Percentiles rank a stretch among this genome's conserved stretches.
phyloP scores from a whole-genome alignment of 1,140 invertebrate genomes.

The Drosophila watanabei region DNA sequence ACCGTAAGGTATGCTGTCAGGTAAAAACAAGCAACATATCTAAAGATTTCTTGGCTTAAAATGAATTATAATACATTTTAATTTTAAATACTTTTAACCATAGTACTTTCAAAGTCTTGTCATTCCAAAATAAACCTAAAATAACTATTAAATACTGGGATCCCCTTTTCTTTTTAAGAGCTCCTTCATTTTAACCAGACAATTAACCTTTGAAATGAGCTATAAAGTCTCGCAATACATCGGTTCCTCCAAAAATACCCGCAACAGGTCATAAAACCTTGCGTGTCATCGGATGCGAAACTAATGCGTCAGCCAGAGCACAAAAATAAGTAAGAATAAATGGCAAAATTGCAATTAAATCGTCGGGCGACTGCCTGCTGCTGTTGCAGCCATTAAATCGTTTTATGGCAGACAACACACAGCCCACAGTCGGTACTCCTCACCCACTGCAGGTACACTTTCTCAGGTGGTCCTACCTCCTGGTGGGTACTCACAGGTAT shows the following conservation, averaged over 20 bases:
- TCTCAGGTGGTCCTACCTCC: conserved; percentile 4
- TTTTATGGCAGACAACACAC: conserved; percentile 23
- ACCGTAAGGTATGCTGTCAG: neutral
- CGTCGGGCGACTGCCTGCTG: conserved; percentile 4
- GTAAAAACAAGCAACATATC: neutral
- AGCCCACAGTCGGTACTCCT: neutral
- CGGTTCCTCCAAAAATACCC: conserved; percentile 7
- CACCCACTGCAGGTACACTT: conserved; percentile 7
- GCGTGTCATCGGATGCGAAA: conserved; percentile 18
- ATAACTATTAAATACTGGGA: neutral
- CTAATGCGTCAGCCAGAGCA: conserved; percentile 31
- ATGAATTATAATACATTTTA: neutral
- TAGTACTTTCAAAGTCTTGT: too few relatives aligned
- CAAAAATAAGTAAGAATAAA: conserved; percentile 14
- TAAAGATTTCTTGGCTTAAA: neutral
- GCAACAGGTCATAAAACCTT: conserved; percentile 26
- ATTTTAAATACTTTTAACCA: neutral
- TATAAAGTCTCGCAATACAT: neutral
- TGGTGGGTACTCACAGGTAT: conserved; percentile 1
- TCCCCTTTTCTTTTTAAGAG: neutral
- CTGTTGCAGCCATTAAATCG: conserved; percentile 42
- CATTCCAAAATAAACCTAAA: neutral
- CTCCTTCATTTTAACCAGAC: neutral
- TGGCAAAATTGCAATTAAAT: conserved; percentile 36
- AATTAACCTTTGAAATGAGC: neutral